phyloP scores from a whole-genome alignment of 2,888 invertebrate genomes.

The Xanthia icteritia region DNA sequence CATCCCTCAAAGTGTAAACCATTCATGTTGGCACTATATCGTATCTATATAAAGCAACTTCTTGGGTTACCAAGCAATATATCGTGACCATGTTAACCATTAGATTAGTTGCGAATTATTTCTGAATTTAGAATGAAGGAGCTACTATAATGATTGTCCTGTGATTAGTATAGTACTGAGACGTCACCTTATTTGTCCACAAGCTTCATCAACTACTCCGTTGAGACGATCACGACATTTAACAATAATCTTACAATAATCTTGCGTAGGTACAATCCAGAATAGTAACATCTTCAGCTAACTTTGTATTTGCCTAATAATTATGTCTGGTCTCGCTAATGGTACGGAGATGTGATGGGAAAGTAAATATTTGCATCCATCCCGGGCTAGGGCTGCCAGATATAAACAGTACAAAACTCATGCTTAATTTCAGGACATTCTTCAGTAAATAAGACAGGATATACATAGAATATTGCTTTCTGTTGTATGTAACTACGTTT shows the following conservation, averaged over 20 bases:
- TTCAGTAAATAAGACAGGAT: not conserved
- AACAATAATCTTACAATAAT: not conserved
- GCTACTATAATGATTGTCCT: not conserved
- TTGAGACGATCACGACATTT: constrained; percentile 20
- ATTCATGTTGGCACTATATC: not conserved
- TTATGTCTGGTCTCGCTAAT: constrained; percentile 60
- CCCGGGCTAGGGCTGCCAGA: constrained; percentile 40
- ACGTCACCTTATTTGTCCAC: not conserved
- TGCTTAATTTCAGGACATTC: not conserved
- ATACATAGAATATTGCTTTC: not conserved
- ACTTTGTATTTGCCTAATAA: constrained; percentile 54
- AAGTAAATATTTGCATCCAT: constrained; percentile 57
- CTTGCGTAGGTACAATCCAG: not conserved
- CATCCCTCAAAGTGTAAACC: not conserved
- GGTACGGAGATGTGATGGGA: constrained; percentile 45
- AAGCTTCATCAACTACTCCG: not conserved
- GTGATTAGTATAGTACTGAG: not conserved
- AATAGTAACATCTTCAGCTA: constrained; percentile 26
- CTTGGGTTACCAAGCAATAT: not conserved
- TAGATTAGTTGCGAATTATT: not conserved
- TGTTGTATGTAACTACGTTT: not conserved
- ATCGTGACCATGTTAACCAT: not conserved
- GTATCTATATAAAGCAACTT: not conserved
- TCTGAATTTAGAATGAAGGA: not conserved
- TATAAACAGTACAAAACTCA: not conserved